Conservation (phyloP, 2,113 vertebrate genomes). For the cattle (Bos taurus) region ARS-UCD2.0 NC_037350.1:4319001-4319500, state of each 20-base stretch:
- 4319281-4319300: neutral
- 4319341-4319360: neutral
- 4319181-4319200: neutral
- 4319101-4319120: neutral
- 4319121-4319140: neutral
- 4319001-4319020: neutral
- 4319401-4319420: neutral
- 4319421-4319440: neutral
- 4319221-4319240: neutral
- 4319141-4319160: neutral
- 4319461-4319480: neutral
- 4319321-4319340: neutral
- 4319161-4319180: neutral
- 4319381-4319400: neutral
- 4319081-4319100: neutral
- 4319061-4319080: neutral
- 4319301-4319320: neutral
- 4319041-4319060: neutral
- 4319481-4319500: neutral
- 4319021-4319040: neutral
- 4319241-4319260: conserved; percentile 13
- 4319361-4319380: neutral
- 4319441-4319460: neutral
- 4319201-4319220: neutral
- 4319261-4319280: neutral